These are phyloP conservation scores for Actinernus sp. DNA, from an alignment of 92 coral and sea anemone genomes.

Conservation along the genomic window DNA sequence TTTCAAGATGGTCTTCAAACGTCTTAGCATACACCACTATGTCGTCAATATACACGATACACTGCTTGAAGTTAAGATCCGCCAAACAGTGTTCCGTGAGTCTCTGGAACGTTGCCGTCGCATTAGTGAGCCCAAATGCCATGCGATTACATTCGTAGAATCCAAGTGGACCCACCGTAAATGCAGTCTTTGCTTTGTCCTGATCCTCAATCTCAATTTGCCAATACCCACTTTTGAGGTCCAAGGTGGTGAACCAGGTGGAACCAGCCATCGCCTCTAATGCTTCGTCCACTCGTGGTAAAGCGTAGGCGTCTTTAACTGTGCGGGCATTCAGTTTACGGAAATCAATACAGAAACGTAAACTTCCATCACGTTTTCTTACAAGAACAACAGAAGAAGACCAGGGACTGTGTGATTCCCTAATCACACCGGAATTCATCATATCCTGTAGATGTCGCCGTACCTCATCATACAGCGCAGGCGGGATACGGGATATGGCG, in stretches of 20 bases:
- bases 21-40: constrained; percentile 47
- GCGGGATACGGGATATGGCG: no score
- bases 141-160: constrained; percentile 13
- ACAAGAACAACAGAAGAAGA: constrained; percentile 13
- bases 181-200: constrained; percentile 7
- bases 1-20: constrained; percentile 25
- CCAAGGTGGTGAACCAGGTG: constrained; percentile 6
- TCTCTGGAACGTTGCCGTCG: constrained; percentile 59
- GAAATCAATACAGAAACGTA: constrained; percentile 14
- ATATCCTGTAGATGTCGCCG: constrained; percentile 12
- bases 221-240: constrained; percentile 4
- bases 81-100: constrained; percentile 4
- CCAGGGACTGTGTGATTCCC: constrained; percentile 13
- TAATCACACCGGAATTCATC: constrained; percentile 10
- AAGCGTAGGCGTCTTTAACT: constrained; percentile 9
- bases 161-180: constrained; percentile 11
- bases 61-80: constrained; percentile 4
- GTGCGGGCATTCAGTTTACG: constrained; percentile 17
- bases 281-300: constrained; percentile 15
- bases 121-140: constrained; percentile 20
- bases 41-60: constrained; percentile 58
- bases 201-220: neutral
- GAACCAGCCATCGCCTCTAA: constrained; percentile 13
- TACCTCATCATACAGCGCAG: constrained; percentile 15
- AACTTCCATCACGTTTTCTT: constrained; percentile 18